Conservation (phyloP, 2,797 vertebrate genomes). For the Selene dorsalis region DNA sequence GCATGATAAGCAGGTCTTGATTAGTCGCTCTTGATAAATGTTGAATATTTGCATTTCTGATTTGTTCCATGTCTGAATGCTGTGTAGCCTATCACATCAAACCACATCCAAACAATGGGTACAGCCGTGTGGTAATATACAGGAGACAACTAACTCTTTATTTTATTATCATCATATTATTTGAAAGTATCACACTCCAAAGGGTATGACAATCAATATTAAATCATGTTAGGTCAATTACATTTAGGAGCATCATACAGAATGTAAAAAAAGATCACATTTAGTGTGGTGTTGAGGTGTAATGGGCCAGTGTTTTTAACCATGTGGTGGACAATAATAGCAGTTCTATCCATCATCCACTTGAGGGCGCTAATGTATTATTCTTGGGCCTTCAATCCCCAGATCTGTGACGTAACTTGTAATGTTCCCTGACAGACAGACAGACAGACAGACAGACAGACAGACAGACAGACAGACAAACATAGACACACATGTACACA, state of each 20-base stretch:
- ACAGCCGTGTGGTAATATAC: too few species aligned
- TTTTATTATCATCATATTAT: too few species aligned
- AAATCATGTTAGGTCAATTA: too few species aligned
- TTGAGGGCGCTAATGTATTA: conserved; percentile 58
- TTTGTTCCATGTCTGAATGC: not conserved
- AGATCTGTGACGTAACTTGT: not conserved
- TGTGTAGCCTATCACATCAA: not conserved
- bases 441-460: too few species aligned
- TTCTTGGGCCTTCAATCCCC: not conserved
- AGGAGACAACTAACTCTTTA: too few species aligned
- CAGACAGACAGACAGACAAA: too few species aligned
- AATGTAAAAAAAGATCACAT: not conserved
- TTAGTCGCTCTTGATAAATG: not conserved
- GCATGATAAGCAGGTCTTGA: not conserved
- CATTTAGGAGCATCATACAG: not conserved
- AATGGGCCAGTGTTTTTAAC: not conserved
- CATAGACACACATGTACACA: too few species aligned
- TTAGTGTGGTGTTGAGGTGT: not conserved
- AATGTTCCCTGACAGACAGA: not conserved
- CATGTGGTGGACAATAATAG: not conserved
- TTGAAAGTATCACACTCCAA: too few species aligned
- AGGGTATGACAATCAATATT: too few species aligned
- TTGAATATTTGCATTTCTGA: not conserved
- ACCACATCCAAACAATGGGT: too few species aligned
- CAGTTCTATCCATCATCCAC: conserved; percentile 32